Conservation (phyloP, 2,797 vertebrate genomes). For the Catharus ustulatus region DNA sequence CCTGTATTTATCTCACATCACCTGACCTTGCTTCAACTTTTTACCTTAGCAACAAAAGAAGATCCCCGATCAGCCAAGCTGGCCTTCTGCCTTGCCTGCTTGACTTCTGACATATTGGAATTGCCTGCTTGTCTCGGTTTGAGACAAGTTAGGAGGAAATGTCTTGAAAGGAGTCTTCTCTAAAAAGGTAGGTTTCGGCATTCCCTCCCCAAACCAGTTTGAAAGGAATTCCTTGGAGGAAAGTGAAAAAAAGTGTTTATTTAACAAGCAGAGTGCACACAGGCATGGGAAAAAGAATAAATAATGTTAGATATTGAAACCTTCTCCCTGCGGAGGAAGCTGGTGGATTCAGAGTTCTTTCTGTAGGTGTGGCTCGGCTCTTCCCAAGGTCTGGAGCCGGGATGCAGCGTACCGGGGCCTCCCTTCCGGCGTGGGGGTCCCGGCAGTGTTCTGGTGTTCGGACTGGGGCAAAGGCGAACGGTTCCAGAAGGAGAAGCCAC, state of each 20-base stretch:
- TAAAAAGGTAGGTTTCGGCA: not conserved
- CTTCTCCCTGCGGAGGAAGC: no score
- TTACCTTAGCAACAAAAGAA: not conserved
- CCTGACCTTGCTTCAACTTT: not conserved
- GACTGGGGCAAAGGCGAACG: not conserved
- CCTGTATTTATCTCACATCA: not conserved
- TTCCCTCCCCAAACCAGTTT: not conserved
- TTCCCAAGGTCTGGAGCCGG: no score
- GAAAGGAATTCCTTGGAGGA: no score
- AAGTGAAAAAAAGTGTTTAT: no score
- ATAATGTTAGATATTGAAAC: no score
- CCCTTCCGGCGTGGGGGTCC: not conserved
- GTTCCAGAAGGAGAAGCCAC: not conserved
- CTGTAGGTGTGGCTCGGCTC: no score
- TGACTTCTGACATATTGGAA: not conserved
- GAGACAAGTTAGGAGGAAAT: not conserved
- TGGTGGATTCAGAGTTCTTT: no score
- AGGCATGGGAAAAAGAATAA: no score
- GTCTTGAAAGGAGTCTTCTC: not conserved
- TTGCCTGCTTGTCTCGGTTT: not conserved
- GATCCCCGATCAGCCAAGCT: not conserved
- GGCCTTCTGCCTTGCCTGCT: not conserved
- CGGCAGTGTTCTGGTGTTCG: not conserved
- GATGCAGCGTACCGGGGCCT: no score
- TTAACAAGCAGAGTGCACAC: no score